phyloP scores from a whole-genome alignment of 2,113 vertebrate species.

The Zosterops borbonicus region DNA sequence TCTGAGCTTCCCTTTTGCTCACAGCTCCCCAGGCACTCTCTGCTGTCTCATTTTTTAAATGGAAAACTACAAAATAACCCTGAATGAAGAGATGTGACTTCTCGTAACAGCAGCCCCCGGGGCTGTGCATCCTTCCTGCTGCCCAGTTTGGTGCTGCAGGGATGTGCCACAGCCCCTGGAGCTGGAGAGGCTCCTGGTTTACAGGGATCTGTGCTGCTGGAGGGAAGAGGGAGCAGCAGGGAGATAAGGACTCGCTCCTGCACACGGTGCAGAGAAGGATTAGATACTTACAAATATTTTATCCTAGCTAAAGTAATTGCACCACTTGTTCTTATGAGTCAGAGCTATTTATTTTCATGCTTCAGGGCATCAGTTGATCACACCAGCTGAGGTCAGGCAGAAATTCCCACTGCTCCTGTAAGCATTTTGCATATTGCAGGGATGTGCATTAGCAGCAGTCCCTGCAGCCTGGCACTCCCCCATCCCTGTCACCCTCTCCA shows the following conservation, averaged over 20 bases:
- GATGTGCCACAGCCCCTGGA: neutral
- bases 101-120: fast-evolving
- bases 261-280: constrained; percentile 25
- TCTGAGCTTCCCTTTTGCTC: neutral
- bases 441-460: neutral
- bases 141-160: neutral
- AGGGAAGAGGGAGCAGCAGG: neutral
- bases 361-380: constrained; percentile 69
- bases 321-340: constrained; percentile 70
- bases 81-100: neutral
- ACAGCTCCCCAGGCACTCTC: neutral
- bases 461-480: neutral
- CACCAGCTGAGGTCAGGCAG: constrained; percentile 68
- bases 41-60: neutral
- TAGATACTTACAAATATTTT: constrained; percentile 71
- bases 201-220: neutral
- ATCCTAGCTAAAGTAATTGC: constrained; percentile 70
- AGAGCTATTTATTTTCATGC: constrained; percentile 72
- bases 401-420: constrained; percentile 62
- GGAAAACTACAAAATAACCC: neutral
- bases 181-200: neutral
- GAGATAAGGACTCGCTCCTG: constrained; percentile 30
- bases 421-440: constrained; percentile 46
- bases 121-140: neutral
- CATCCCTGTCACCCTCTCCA: neutral